A percentile compares a stretch with the other conserved stretches of the same genome.
Conservation (phyloP, 1,140 invertebrate genomes). For the Drosophila setifemur region DNA sequence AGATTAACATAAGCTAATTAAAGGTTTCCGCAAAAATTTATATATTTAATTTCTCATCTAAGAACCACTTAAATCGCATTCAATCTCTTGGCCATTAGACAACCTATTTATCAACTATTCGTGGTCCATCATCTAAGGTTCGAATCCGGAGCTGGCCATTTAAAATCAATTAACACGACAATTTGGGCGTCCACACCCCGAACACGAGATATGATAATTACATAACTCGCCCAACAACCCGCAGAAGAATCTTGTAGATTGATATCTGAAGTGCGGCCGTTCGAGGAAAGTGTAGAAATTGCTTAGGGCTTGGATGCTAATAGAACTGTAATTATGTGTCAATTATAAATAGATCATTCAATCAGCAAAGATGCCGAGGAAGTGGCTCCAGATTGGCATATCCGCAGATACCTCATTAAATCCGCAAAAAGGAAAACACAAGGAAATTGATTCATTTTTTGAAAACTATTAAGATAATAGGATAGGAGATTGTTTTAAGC, state of each 20-base stretch:
- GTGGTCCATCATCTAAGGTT: conserved; percentile 19
- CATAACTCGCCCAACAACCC: conserved; percentile 21
- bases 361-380: background rate
- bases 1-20: too few species aligned
- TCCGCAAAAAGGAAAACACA: too few species aligned
- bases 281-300: conserved; percentile 59
- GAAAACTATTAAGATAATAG: too few species aligned
- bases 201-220: conserved; percentile 46
- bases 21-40: too few species aligned
- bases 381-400: background rate
- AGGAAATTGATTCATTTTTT: too few species aligned
- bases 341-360: conserved; percentile 76
- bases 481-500: too few species aligned
- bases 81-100: background rate
- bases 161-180: conserved; percentile 72
- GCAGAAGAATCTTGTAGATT: conserved; percentile 32
- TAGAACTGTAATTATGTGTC: conserved; percentile 57
- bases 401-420: too few species aligned
- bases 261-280: conserved; percentile 2
- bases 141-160: conserved; percentile 46
- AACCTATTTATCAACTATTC: conserved; percentile 15
- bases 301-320: conserved; percentile 52
- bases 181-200: conserved; percentile 49
- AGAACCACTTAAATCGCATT: background rate
- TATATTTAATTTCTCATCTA: background rate